Evolutionary conservation across 1,140 invertebrate genomes (phyloP), one percentile per base, ranked within the genome.

Genomic region (Bombus terrestris): DNA sequence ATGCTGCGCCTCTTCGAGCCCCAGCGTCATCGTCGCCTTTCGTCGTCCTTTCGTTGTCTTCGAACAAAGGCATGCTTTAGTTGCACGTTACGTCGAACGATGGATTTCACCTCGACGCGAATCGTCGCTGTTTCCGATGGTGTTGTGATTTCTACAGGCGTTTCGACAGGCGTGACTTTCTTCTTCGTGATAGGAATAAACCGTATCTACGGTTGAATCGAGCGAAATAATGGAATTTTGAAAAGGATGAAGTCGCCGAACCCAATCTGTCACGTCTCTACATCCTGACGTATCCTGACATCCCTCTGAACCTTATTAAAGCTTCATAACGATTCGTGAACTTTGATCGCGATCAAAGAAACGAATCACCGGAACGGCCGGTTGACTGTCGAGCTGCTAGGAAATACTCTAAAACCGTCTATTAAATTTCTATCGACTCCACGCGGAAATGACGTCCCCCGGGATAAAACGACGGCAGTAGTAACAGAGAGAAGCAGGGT

Each of bases 381-480:
- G 28, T n/a, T 32, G 10, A 39, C 69, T 62, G 25, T 62, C 18
- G 8, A 73, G 57, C 57, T 37, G 15, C 41, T 66, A 35, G 78
- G 18, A 66, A 72, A 81, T 74, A 53, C 59, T 85, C 59, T 57
- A 86, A n/a, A 83, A 79, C 85, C 82, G 64, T 85, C 88, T 88
- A 88, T 92, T 90, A 91, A 89, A 92, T 92, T 91, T 89, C 84
- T 88, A 92, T 91, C 90, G 88, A 88, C 88, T 92, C 68, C 47
- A 66, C 37, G 32, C 57, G 66, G 83, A 78, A 75, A 87, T 64
- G 81, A 84, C 68, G 75, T 88, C 68, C 57, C 86, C 32, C 15
- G 86, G 73, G 88, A 87, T 64, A 28, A 78, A 81, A 62, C 41
- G 41, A 39, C 57, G 59, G 69, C 47, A 81, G 64, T 80, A 66